Percentiles rank a stretch among this genome's conserved stretches.
These are phyloP conservation scores for Andrena bucephala DNA, from an alignment of 2,888 invertebrate species.

Conservation along the genomic window DNA sequence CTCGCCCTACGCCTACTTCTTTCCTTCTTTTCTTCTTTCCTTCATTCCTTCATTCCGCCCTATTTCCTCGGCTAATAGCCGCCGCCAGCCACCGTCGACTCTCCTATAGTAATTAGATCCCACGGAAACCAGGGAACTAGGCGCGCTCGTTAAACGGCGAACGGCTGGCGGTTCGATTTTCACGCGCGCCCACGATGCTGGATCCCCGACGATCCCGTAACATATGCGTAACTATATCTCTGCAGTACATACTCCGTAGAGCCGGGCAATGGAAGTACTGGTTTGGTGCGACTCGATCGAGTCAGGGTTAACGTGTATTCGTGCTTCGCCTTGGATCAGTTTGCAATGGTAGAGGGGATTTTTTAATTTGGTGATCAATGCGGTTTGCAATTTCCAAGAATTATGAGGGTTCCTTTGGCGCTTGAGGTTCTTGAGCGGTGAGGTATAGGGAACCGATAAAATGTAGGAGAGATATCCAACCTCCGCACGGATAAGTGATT, in stretches of 20 bases:
- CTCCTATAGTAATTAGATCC: slow-evolving; percentile 19
- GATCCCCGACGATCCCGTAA: background rate
- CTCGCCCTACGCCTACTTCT: background rate
- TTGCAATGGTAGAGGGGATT: too few species aligned
- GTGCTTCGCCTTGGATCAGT: too few species aligned
- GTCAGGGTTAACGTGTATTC: too few species aligned
- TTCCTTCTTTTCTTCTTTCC: slow-evolving; percentile 48
- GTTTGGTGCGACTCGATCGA: too few species aligned
- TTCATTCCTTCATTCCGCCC: slow-evolving; percentile 46
- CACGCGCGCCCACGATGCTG: background rate
- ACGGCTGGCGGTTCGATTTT: slow-evolving; percentile 21
- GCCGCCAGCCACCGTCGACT: background rate
- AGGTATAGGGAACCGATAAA: background rate
- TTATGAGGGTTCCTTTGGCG: too few species aligned
- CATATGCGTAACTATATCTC: slow-evolving; percentile 20
- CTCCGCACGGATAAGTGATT: background rate
- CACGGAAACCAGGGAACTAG: background rate
- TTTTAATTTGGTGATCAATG: too few species aligned
- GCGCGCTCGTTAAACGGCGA: slow-evolving; percentile 11
- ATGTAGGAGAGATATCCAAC: background rate
- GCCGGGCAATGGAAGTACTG: too few species aligned
- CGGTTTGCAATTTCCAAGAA: too few species aligned
- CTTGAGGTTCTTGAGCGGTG: too few species aligned
- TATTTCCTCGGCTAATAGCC: slow-evolving; percentile 48
- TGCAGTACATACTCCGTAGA: too few species aligned